Evolutionary conservation across 2,797 vertebrate genomes (phyloP).

Genomic region (Xerus rutilus): DNA sequence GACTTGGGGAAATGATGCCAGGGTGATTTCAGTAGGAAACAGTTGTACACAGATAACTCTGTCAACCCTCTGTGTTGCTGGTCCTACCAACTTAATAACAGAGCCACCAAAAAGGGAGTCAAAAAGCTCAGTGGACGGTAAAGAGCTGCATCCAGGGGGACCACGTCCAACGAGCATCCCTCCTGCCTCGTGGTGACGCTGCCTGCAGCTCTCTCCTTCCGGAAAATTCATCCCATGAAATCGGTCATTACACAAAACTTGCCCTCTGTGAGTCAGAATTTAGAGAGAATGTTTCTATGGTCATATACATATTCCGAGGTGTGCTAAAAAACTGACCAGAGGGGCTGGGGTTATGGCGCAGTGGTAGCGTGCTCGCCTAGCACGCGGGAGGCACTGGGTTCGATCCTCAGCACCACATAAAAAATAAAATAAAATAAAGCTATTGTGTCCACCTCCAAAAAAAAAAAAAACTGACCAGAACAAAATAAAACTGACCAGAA

Average conservation of each 20-base stretch:
- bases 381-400: too few relatives aligned
- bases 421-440: too few relatives aligned
- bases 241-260: neutral
- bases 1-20: neutral
- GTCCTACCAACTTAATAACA: neutral
- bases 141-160: neutral
- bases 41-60: neutral
- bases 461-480: neutral
- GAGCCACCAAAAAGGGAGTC: neutral
- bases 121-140: neutral
- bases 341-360: too few relatives aligned
- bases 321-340: neutral
- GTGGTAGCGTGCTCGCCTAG: too few relatives aligned
- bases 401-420: too few relatives aligned
- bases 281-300: neutral
- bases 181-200: neutral
- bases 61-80: neutral
- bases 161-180: neutral
- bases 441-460: too few relatives aligned
- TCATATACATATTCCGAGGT: neutral
- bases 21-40: neutral
- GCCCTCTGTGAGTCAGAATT: constrained; percentile 2
- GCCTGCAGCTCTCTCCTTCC: neutral
- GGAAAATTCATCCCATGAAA: neutral
- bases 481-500: neutral